Conservation (phyloP, 2,888 invertebrate species). For the Iselma pallidipennis region DNA sequence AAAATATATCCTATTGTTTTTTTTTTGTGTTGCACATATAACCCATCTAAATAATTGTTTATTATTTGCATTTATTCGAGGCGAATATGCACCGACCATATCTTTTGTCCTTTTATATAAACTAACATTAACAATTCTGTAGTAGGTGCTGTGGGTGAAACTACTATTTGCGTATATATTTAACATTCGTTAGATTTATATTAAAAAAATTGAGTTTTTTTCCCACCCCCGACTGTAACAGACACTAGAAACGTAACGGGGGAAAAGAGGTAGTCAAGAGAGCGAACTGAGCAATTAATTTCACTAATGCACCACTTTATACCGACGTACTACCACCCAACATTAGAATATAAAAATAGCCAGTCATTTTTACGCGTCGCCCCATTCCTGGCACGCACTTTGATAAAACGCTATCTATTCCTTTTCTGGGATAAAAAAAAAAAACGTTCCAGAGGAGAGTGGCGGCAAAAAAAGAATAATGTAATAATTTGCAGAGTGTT, state of each 20-base stretch:
- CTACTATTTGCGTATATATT: constrained; percentile 18
- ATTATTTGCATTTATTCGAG: constrained; percentile 24
- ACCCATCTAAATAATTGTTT: constrained; percentile 26
- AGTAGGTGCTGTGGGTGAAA: constrained; percentile 18
- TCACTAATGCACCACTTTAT: constrained; percentile 39
- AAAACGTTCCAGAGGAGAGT: not conserved
- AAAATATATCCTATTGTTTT: constrained; percentile 6
- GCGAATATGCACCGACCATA: constrained; percentile 9
- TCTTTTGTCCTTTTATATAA: constrained; percentile 8
- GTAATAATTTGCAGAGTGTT: constrained; percentile 36
- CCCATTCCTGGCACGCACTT: constrained; percentile 33
- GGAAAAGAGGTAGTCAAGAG: constrained; percentile 11
- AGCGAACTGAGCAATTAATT: constrained; percentile 35
- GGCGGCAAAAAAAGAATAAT: constrained; percentile 25
- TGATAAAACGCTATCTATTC: constrained; percentile 35
- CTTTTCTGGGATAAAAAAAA: constrained; percentile 26
- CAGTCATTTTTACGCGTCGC: constrained; percentile 37
- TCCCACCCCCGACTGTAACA: too few relatives aligned
- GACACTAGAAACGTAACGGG: too few relatives aligned
- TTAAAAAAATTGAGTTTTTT: not conserved
- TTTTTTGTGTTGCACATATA: constrained; percentile 7
- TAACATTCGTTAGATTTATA: constrained; percentile 14
- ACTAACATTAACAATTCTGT: constrained; percentile 7
- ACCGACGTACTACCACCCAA: constrained; percentile 24
- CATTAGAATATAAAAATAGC: constrained; percentile 39